Base-by-base conservation (phyloP, 2,797 vertebrate species). In the Falco biarmicus region DNA sequence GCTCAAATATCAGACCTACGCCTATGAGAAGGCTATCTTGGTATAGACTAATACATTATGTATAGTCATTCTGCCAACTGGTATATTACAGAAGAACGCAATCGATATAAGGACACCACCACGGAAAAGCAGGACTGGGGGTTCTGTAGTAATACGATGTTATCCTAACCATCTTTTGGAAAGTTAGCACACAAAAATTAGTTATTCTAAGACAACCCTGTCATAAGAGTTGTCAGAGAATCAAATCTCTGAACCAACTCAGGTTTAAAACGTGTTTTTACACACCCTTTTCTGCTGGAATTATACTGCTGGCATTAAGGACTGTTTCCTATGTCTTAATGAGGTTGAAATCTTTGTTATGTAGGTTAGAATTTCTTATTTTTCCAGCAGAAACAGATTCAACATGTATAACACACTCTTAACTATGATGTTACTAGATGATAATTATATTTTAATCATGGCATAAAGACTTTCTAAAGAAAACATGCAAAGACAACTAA, bases 341-440 rank as follows among this genome's bases (percentile, higher is more conserved):
- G 28, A 84, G 22, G 16, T 61, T 78, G 34, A 86, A 92, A 31
- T 47, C 37, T 71, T 91, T 45, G 12, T 65, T 74, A 57, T 29
- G 31, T 77, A 79, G 32, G 32, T 93, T 50, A 26, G 22, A 45
- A 80, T 73, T 14, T 50, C 43, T 78, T 50, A 24, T 60, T 85
- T 92, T 93, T 83, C n/a, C 43, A 65, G 28, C 15, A 80, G 37
- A 83, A 78, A 64, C 8, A 69, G 25, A 80, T 79, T 87, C 63
- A 76, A 41, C 12, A 31, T 22, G 5, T 34, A 34, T 63, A 32
- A 34, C 11, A 13, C 3, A 15, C 20, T 26, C 57, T 68, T 89
- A 77, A 39, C 11, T 50, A 59, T 34, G 13, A 41, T 51, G 13
- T 82, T 65, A 74, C 12, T 31, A 51, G 39, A 54, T 51, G n/a